Evolutionary conservation across 2,113 vertebrate genomes (phyloP).

Genomic region (Hippocampus abdominalis): DNA sequence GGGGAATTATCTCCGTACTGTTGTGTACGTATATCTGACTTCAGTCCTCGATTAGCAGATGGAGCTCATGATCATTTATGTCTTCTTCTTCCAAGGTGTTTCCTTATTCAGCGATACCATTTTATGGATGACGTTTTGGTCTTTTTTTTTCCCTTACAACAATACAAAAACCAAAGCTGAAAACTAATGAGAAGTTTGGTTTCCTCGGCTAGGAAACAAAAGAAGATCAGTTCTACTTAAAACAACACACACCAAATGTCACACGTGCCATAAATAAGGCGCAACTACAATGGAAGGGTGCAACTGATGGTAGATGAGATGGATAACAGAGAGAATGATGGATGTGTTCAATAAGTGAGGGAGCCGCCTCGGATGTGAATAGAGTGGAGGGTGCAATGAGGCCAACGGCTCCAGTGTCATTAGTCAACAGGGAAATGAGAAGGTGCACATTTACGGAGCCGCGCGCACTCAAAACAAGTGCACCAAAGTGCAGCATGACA

Average conservation of each 20-base stretch:
- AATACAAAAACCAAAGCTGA: background rate
- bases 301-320: conserved; percentile 13
- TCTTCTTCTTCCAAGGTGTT: too few relatives aligned
- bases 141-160: background rate
- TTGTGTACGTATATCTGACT: too few relatives aligned
- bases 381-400: background rate
- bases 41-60: too few relatives aligned
- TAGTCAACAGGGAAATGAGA: conserved; percentile 37
- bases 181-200: background rate
- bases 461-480: conserved; percentile 12
- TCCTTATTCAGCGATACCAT: too few relatives aligned
- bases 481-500: conserved; percentile 38
- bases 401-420: conserved; percentile 43
- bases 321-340: conserved; percentile 23
- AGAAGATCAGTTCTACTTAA: background rate
- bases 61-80: too few relatives aligned
- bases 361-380: conserved; percentile 29
- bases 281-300: background rate
- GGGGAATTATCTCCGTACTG: too few relatives aligned
- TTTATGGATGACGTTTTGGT: too few relatives aligned
- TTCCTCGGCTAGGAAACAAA: background rate
- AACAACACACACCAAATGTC: background rate
- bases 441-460: conserved; percentile 15
- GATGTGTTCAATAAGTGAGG: conserved; percentile 35
- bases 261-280: conserved; percentile 6